These are phyloP conservation scores for Caenorhabditis angaria DNA, from an alignment of 2,888 invertebrate genomes.

Conservation along the genomic window DNA sequence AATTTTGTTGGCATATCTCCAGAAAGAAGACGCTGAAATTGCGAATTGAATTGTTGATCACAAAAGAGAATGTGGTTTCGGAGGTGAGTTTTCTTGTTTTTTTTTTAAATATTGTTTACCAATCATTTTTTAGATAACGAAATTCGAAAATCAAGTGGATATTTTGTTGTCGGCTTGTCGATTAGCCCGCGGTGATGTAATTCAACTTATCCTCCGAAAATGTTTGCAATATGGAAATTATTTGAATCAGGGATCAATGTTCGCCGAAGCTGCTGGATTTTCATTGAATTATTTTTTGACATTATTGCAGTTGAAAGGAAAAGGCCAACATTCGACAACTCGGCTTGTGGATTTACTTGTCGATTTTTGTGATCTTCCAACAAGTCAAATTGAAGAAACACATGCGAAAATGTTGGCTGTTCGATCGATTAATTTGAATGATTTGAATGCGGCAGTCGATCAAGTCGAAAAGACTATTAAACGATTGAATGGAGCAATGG, in stretches of 20 bases:
- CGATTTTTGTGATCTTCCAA: conserved; percentile 26
- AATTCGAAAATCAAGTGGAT: conserved; percentile 34
- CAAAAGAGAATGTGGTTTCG: conserved; percentile 31
- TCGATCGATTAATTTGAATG: conserved; percentile 27
- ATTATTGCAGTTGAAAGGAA: conserved; percentile 39
- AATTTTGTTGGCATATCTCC: conserved; percentile 43
- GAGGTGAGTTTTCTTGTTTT: conserved; percentile 14
- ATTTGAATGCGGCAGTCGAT: conserved; percentile 24
- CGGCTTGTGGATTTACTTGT: conserved; percentile 35
- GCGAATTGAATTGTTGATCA: conserved; percentile 36
- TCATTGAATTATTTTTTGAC: conserved; percentile 33
- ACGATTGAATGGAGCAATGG: conserved; percentile 28
- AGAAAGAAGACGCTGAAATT: conserved; percentile 29
- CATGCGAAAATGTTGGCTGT: conserved; percentile 23
- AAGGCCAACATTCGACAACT: conserved; percentile 24
- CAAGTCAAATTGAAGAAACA: conserved; percentile 24
- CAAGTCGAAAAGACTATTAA: conserved; percentile 22
- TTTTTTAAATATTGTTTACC: not conserved
- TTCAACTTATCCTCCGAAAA: conserved; percentile 33
- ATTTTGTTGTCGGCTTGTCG: conserved; percentile 18
- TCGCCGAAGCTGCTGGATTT: conserved; percentile 41
- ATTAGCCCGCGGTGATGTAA: conserved; percentile 31
- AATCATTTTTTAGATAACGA: conserved; percentile 21
- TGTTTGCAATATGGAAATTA: conserved; percentile 45
- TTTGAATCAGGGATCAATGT: conserved; percentile 45